Evolutionary conservation across 2,888 invertebrate species (phyloP).

Genomic region (Cryptocheilus praepositus): DNA sequence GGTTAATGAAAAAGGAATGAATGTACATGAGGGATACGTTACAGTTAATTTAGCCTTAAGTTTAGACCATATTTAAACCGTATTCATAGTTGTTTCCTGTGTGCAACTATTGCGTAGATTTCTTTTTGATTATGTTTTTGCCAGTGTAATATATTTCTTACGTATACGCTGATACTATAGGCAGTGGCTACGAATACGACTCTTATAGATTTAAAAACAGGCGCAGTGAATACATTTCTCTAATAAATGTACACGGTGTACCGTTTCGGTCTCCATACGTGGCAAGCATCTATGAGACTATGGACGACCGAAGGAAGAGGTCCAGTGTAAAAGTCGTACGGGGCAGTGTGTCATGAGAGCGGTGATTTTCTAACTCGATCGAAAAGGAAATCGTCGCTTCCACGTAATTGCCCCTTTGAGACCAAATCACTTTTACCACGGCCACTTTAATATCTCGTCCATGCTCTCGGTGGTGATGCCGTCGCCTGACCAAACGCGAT

Average conservation of each 20-base stretch:
- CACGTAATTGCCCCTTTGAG: too few species aligned
- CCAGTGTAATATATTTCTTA: constrained; percentile 36
- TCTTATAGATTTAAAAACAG: not conserved
- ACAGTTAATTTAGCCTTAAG: constrained; percentile 23
- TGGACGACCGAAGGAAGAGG: not conserved
- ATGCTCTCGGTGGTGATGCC: not conserved
- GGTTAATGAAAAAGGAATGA: not conserved
- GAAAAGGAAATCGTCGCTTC: too few species aligned
- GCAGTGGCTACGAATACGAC: constrained; percentile 39
- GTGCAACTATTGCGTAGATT: constrained; percentile 2
- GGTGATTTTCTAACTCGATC: too few species aligned
- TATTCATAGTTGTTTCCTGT: constrained; percentile 39
- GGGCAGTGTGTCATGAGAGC: too few species aligned
- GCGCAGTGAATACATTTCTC: too few species aligned
- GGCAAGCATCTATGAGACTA: constrained; percentile 26
- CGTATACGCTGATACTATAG: constrained; percentile 14
- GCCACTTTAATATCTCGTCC: too few species aligned
- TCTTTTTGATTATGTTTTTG: constrained; percentile 12
- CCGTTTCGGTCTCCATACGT: not conserved
- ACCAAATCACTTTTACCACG: too few species aligned
- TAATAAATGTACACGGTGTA: too few species aligned
- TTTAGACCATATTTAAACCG: constrained; percentile 19
- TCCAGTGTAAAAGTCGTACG: too few species aligned
- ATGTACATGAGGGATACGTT: constrained; percentile 11
- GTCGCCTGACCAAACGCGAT: too few species aligned